These are phyloP conservation scores for Neotragus pygmaeus DNA, from an alignment of 2,113 vertebrate species.

Conservation along the genomic window DNA sequence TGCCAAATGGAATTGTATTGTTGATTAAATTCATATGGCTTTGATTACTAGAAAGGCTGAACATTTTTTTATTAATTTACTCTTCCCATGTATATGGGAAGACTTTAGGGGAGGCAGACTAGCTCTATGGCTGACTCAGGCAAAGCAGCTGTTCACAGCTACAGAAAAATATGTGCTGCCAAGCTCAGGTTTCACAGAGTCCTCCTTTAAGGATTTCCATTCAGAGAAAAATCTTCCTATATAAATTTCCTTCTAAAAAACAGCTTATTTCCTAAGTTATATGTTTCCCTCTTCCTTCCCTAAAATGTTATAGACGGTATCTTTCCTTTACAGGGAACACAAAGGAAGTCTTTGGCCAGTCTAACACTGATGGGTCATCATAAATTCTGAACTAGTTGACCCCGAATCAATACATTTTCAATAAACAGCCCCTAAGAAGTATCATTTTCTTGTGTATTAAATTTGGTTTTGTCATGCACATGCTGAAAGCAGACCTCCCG, in stretches of 20 bases:
- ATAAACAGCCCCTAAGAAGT: background rate
- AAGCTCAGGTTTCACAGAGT: constrained; percentile 1
- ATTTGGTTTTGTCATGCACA: background rate
- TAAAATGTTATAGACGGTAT: background rate
- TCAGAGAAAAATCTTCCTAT: background rate
- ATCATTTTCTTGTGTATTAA: background rate
- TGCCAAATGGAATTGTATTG: background rate
- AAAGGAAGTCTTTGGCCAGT: background rate
- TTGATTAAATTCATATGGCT: background rate
- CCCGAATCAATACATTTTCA: background rate
- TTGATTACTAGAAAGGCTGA: background rate
- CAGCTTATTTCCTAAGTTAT: background rate
- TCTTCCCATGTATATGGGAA: background rate
- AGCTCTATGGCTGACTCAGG: constrained; percentile 36
- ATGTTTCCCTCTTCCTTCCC: background rate
- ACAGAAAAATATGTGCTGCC: constrained; percentile 26
- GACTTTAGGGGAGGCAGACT: constrained; percentile 8
- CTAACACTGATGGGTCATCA: background rate
- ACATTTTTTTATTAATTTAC: background rate
- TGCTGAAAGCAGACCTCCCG: background rate
- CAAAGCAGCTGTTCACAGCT: constrained; percentile 48
- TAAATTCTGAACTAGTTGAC: background rate
- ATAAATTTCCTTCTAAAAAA: background rate
- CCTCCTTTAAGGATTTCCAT: background rate
- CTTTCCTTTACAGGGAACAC: background rate